Percentiles rank a stretch among this genome's conserved stretches.
Conservation (phyloP, 2,797 vertebrate genomes). For the Halcyon leucocephala region DNA sequence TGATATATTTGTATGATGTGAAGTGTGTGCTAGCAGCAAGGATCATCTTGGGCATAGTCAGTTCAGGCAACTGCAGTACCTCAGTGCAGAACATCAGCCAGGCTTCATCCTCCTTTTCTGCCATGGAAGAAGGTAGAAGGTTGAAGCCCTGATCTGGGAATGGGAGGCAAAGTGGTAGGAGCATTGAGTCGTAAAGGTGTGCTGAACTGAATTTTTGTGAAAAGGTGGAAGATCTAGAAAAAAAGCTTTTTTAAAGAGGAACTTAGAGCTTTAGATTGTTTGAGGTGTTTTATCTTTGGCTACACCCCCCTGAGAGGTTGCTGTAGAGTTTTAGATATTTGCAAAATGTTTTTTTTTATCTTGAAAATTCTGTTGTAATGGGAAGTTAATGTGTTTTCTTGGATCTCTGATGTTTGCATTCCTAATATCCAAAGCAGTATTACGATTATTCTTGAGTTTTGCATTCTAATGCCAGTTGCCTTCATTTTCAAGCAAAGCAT, state of each 20-base stretch:
- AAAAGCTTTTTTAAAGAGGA: background rate
- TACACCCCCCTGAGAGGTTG: background rate
- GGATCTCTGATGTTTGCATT: background rate
- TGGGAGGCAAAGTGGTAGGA: background rate
- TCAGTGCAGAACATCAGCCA: background rate
- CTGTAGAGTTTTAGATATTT: background rate
- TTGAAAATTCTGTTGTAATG: background rate
- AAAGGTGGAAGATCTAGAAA: background rate
- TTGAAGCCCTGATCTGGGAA: background rate
- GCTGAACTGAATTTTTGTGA: background rate
- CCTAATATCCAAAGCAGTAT: background rate
- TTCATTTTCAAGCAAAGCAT: background rate
- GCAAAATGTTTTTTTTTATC: background rate
- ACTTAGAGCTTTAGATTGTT: background rate
- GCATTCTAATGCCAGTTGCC: background rate
- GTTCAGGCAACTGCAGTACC: background rate
- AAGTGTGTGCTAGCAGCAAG: background rate
- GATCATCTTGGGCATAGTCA: background rate
- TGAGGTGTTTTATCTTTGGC: background rate
- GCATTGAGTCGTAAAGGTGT: background rate
- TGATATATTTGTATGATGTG: background rate
- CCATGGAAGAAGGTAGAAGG: background rate
- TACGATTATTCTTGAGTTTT: conserved; percentile 5
- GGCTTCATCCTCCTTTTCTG: background rate
- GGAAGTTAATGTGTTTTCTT: conserved; percentile 23